Base-by-base conservation (phyloP, 2,888 invertebrate species). In the Tinea semifulvella region DNA sequence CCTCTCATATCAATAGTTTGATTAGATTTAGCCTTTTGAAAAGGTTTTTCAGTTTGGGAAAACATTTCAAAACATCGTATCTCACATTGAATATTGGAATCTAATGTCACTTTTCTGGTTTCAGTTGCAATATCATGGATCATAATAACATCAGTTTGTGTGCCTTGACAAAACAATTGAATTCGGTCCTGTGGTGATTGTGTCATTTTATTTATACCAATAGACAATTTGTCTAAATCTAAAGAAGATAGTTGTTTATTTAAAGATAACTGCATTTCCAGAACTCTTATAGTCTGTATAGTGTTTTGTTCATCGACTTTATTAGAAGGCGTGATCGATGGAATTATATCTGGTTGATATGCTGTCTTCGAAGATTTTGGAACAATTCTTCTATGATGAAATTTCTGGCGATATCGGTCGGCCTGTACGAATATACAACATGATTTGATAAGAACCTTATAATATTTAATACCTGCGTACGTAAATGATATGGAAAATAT, bases 391-490 rank as follows among this genome's bases (percentile, higher is more conserved):
- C 69, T 67, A 60, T 68, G 65, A 56, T 69, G 67, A 64, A 60
- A 67, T 59, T 72, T 70, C 53, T 69, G 70, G 51, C 76, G 75
- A 63, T 77, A 77, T 60, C 74, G 72, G 67, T 65, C 68, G 53
- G 81, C 82, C 82, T 82, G 80, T 75, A 68, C 60, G 58, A 63
- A 76, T n/a, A n/a, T n/a, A n/a, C n/a, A n/a, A n/a, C n/a, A n/a
- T n/a, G n/a, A n/a, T n/a, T n/a, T n/a, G n/a, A n/a, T n/a, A n/a
- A n/a, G n/a, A n/a, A n/a, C n/a, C n/a, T n/a, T 60, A 76, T 71
- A 57, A 61, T 49, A 51, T 53, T 27, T 13, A 42, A 16, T 17
- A 27, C 4, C 5, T 2, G n/a, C n/a, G n/a, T n/a, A n/a, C n/a
- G n/a, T n/a, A n/a, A n/a, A n/a, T n/a, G n/a, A n/a, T n/a, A n/a